Percentiles rank a stretch among this genome's conserved stretches.
These are phyloP conservation scores for Shinisaurus crocodilurus DNA, from an alignment of 2,113 vertebrate species.

Conservation along the genomic window DNA sequence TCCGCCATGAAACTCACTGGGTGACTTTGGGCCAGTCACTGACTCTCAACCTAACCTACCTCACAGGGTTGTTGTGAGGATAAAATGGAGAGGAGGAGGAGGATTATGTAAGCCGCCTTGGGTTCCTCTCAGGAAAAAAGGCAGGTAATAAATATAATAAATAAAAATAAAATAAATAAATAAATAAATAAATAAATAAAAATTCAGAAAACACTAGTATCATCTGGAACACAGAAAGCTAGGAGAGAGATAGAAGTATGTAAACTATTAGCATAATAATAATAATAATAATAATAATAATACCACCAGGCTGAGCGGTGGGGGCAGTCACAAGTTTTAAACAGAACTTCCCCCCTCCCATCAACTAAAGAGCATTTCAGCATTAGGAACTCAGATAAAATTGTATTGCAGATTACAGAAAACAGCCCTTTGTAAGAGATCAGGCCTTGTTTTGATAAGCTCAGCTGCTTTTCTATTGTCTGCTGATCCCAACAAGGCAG, in stretches of 20 bases:
- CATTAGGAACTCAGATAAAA: constrained; percentile 39
- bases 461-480: constrained; percentile 34
- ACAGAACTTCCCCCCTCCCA: background rate
- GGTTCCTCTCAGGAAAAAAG: no score
- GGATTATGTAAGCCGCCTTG: no score
- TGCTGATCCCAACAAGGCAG: constrained; percentile 48
- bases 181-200: no score
- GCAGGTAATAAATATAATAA: no score
- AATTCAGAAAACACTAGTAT: constrained; percentile 25
- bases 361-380: background rate
- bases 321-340: background rate
- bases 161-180: no score
- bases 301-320: no score
- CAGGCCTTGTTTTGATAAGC: constrained; percentile 33
- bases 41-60: no score
- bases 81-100: no score
- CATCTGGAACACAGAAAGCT: background rate
- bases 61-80: no score
- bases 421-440: constrained; percentile 24
- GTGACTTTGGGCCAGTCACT: no score
- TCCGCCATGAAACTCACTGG: no score
- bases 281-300: no score
- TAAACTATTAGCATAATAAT: background rate
- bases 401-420: constrained; percentile 3
- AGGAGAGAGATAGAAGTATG: background rate